Percentiles rank a stretch among this genome's conserved stretches.
These are phyloP conservation scores for Pantherophis alleghaniensis DNA, from an alignment of 2,797 vertebrate genomes.

Conservation along the genomic window DNA sequence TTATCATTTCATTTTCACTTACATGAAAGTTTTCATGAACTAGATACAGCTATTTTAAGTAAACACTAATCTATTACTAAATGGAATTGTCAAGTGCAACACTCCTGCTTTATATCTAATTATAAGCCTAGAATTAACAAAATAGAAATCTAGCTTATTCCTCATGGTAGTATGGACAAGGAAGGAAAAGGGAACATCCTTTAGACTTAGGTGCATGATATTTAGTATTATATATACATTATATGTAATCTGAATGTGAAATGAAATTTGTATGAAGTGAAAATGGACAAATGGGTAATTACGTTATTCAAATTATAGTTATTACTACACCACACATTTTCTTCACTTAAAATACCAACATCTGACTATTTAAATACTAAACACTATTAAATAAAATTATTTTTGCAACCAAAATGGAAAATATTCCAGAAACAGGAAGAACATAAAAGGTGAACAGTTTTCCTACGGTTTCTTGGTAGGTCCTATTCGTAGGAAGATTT, in stretches of 20 bases:
- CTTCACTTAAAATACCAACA: neutral
- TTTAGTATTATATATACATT: neutral
- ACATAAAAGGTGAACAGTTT: neutral
- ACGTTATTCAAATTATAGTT: slow-evolving; percentile 47
- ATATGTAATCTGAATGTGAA: neutral
- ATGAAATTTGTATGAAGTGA: slow-evolving; percentile 59
- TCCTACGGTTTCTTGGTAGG: neutral
- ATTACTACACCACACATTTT: slow-evolving; percentile 38
- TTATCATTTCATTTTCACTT: too few relatives aligned
- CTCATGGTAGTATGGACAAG: neutral
- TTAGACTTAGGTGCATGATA: neutral
- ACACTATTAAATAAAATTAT: neutral
- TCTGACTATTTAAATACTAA: neutral
- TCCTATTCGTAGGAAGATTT: neutral
- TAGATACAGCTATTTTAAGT: neutral
- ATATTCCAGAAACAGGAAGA: neutral
- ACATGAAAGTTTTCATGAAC: too few relatives aligned
- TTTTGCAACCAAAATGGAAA: neutral
- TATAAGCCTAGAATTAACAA: neutral
- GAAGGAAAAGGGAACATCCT: neutral
- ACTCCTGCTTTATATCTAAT: neutral
- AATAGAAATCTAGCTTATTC: neutral
- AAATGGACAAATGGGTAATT: slow-evolving; percentile 59
- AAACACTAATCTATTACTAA: neutral
- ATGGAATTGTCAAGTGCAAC: neutral